Percentiles rank a stretch among this genome's conserved stretches.
phyloP scores from a whole-genome alignment of 2,113 vertebrate species.

The Isurus oxyrinchus region DNA sequence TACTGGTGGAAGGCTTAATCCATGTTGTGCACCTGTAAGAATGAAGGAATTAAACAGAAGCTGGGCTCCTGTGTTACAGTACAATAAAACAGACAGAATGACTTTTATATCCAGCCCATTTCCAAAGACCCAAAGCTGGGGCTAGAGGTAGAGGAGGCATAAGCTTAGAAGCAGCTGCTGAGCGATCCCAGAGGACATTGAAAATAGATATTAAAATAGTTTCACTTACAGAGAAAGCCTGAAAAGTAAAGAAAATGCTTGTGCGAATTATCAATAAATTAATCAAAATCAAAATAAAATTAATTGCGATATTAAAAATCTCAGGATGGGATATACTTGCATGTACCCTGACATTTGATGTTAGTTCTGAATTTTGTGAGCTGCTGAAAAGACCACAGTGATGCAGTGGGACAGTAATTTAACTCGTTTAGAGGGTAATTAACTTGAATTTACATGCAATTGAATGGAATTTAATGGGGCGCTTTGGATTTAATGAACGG shows the following conservation, averaged over 20 bases:
- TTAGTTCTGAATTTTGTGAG: not conserved
- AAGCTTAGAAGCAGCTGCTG: not conserved
- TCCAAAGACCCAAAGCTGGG: not conserved
- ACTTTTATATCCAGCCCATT: too few relatives aligned
- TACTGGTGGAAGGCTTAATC: not conserved
- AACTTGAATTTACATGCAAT: not conserved
- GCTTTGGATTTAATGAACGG: not conserved
- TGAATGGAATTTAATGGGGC: not conserved
- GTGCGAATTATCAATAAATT: not conserved
- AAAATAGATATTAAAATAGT: not conserved
- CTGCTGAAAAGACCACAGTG: not conserved
- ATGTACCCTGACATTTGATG: not conserved
- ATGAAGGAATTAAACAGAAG: not conserved
- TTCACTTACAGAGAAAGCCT: not conserved
- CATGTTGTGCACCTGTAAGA: not conserved
- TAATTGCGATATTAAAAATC: not conserved
- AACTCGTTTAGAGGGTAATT: not conserved
- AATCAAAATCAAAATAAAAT: not conserved
- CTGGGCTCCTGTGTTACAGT: not conserved
- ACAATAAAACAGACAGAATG: not conserved
- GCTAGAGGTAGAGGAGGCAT: not conserved
- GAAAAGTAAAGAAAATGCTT: not conserved
- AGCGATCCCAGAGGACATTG: not conserved
- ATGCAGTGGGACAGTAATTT: not conserved
- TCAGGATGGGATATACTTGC: not conserved